Evolutionary conservation across 2,797 vertebrate genomes (phyloP), one percentile per base, ranked within the genome.

Genomic region (Spinus olivaceus): DNA sequence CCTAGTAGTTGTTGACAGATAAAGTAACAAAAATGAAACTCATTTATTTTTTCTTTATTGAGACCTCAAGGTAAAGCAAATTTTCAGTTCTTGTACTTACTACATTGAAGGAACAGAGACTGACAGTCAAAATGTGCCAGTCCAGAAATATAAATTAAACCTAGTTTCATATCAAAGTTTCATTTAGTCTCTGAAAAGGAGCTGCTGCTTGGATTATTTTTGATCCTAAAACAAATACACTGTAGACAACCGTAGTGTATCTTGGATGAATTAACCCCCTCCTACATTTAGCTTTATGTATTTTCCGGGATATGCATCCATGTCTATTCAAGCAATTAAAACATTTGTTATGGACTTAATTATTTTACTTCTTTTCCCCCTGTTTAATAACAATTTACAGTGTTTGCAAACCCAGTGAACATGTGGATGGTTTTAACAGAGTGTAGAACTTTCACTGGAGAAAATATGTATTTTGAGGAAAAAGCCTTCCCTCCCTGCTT

Each of bases 41-140:
- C 97, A 97, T 98, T 98, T 97, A 97, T 97, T 97, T 97, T 97
- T 97, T 97, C 97, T 98, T 98, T 98, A 97, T 97, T 97, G 97
- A 98, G 97, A 97, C 95, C 97, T 97, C 96, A 97, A 97, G 97
- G 96, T 97, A 97, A 98, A 97, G 97, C 96, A 97, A 97, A 97
- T 97, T 98, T 98, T 98, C 97, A 96, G 96, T 97, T 97, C 95
- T 97, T 97, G 95, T 97, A 96, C 95, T 98, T 98, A 97, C 97
- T 97, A 93, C 65, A 49, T 85, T 94, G 95, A 96, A 95, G 94
- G 94, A 98, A 97, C 94, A 96, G 96, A 97, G 96, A 97, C 97
- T 96, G 96, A 98, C 96, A 97, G 97, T 96, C 95, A 98, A 97
- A 97, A 97, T 95, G 96, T 97, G 96, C 92, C 46, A 54, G 94